Evolutionary conservation across 2,113 vertebrate species (phyloP), one percentile per base, ranked within the genome.

Genomic region (Chloropsis hardwickii): DNA sequence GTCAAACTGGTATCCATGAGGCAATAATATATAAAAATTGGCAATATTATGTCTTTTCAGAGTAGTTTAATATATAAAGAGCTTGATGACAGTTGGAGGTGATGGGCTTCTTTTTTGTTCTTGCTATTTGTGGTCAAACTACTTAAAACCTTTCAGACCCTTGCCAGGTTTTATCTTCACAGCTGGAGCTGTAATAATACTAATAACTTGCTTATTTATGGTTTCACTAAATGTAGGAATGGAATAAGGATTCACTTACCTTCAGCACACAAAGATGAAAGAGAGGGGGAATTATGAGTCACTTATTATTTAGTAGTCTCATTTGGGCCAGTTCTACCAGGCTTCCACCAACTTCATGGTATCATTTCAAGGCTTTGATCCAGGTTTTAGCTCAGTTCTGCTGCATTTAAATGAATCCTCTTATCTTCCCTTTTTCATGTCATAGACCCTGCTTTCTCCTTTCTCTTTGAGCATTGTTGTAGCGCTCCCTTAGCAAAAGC

Each of bases 361-460:
- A 82, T 94, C 40, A 74, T 95, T 95, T 94, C 44, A 83, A 90
- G 66, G 61, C 65, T 96, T 95, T 96, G 83, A 93, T 96, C 64
- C 71, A 56, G 81, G 57, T 94, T 93, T 96, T 91, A 94, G 39
- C 37, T 78, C 71, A 88, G 33, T 31, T 85, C 29, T 2, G 3
- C 54, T 60, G 60, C 69, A 74, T 93, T 93, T 87, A 92, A 89
- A 88, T 60, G 50, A 83, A 94, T 96, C 88, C 47, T 95, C 88
- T 96, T 84, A 94, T 72, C 65, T 84, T 88, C 27, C 27, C 16
- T 84, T 89, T 57, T 56, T 78, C 31, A 16, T 64, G 77, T 70
- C 42, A 86, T 70, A 74, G 37, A 21, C 11, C 5, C 22, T 82
- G 35, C 17, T 89, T 94, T 87, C 60, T 91, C 23, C 72, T 92